Evolutionary conservation across 2,113 vertebrate genomes (phyloP).

Genomic region (Willisornis vidua): DNA sequence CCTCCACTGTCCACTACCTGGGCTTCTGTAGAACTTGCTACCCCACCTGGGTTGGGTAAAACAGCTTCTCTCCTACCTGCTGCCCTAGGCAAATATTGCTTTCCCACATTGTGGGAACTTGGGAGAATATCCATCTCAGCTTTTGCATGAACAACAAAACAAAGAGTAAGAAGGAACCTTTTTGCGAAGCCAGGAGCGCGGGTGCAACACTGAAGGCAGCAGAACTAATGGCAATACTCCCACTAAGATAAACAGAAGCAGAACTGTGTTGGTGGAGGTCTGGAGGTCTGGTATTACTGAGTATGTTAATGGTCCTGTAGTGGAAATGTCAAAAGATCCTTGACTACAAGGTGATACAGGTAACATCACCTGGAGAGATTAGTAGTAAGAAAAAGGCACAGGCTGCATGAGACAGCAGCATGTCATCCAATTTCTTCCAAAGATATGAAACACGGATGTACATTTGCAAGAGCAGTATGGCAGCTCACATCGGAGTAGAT

Average conservation of each 20-base stretch:
- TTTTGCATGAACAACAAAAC: background rate
- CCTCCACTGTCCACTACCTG: rapidly evolving
- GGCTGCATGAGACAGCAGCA: background rate
- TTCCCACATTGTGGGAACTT: background rate
- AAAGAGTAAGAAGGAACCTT: background rate
- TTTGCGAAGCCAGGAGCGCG: background rate
- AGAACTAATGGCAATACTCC: background rate
- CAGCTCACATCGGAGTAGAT: background rate
- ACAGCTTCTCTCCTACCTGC: background rate
- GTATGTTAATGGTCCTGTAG: background rate
- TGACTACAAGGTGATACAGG: background rate
- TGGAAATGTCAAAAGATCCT: background rate
- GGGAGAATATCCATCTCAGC: background rate
- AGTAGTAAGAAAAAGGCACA: background rate
- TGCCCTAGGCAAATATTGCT: background rate
- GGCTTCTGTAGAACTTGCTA: background rate
- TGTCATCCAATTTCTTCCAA: background rate
- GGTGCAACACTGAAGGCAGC: background rate
- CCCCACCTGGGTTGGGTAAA: rapidly evolving
- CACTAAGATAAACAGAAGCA: background rate
- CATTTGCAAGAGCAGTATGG: background rate
- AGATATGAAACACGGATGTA: background rate
- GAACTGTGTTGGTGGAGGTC: background rate
- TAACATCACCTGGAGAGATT: background rate
- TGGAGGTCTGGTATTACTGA: too few species aligned